phyloP scores from a whole-genome alignment of 2,797 vertebrate genomes.

The Fistularia commersonii region DNA sequence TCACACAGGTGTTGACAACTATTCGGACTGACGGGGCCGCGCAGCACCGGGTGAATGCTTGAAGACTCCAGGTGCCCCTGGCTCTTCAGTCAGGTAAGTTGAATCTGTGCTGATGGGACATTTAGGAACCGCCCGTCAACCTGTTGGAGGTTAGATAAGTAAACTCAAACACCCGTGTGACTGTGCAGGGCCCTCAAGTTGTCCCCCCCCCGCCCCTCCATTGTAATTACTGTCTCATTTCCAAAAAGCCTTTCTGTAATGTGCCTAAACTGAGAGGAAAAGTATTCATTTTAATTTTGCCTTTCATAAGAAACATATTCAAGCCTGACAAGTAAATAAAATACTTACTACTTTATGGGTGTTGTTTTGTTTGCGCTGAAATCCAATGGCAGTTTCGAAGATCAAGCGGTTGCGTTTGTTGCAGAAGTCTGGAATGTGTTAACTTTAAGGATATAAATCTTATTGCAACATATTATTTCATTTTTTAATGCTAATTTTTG shows the following conservation, averaged over 20 bases:
- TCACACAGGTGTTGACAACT: conserved; percentile 24
- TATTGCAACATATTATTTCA: no score
- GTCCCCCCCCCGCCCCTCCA: conserved; percentile 44
- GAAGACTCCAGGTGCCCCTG: background rate
- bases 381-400: background rate
- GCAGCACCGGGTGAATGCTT: background rate
- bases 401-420: no score
- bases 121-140: no score
- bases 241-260: conserved; percentile 79
- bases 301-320: conserved; percentile 84
- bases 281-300: conserved; percentile 77
- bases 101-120: no score
- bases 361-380: conserved; percentile 11
- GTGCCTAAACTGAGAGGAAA: conserved; percentile 78
- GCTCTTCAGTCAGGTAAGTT: background rate
- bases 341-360: conserved; percentile 73
- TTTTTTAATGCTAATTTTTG: no score
- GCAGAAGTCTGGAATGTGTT: background rate
- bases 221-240: conserved; percentile 64
- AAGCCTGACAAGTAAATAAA: conserved; percentile 83
- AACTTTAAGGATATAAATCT: no score
- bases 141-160: background rate
- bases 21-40: background rate
- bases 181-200: conserved; percentile 27
- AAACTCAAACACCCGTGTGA: conserved; percentile 25